Evolutionary conservation across 1,140 invertebrate species (phyloP).

Genomic region (Antheraea mylitta): DNA sequence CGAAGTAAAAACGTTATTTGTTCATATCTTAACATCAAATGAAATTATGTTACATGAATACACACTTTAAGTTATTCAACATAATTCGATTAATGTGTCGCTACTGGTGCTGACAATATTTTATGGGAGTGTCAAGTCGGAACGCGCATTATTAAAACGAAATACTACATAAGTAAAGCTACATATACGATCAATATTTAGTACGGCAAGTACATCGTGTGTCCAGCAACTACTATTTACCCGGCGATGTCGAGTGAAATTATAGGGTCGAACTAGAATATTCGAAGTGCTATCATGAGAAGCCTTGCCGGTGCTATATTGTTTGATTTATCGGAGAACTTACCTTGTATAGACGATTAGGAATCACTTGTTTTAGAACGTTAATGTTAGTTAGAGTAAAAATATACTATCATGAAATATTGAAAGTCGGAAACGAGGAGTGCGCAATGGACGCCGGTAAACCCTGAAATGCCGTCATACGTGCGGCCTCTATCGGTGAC

Average conservation of each 20-base stretch:
- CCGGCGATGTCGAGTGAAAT: conserved; percentile 35
- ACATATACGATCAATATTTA: conserved; percentile 47
- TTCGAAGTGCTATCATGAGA: conserved; percentile 35
- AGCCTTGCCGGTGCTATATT: conserved; percentile 38
- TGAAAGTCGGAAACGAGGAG: conserved; percentile 36
- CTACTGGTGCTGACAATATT: conserved; percentile 6
- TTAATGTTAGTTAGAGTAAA: conserved; percentile 7
- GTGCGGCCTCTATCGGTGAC: conserved; percentile 61
- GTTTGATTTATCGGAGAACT: conserved; percentile 36
- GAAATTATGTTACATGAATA: background rate
- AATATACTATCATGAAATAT: conserved; percentile 27
- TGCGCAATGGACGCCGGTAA: conserved; percentile 58
- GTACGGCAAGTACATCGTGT: conserved; percentile 19
- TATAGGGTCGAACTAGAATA: conserved; percentile 54
- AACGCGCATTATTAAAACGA: conserved; percentile 5
- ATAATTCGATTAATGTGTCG: background rate
- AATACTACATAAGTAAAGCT: conserved; percentile 21
- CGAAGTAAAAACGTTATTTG: background rate
- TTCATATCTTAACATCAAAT: background rate
- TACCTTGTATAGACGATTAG: conserved; percentile 43
- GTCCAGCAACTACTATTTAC: conserved; percentile 38
- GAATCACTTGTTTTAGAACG: conserved; percentile 35
- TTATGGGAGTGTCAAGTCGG: conserved; percentile 14
- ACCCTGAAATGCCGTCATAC: conserved; percentile 66
- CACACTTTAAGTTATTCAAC: background rate